Evolutionary conservation across 2,797 vertebrate genomes (phyloP), one percentile per base, ranked within the genome.

Genomic region (Streptopelia turtur): DNA sequence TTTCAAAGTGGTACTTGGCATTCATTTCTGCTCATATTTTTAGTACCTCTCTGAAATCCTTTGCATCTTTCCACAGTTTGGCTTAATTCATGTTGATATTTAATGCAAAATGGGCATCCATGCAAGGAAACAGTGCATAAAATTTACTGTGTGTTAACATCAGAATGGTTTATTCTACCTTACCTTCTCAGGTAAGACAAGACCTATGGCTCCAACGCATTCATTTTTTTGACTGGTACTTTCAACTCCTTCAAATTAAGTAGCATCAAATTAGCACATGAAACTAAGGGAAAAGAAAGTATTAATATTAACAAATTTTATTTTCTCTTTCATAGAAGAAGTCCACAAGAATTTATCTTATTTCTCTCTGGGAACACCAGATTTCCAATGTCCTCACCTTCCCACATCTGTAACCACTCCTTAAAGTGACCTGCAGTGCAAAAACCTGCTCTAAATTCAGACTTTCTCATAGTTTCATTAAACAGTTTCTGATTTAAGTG

Each of bases 321-420:
- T 69, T 61, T 84, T 74, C 5, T 83, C 27, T 70, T 65, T 89
- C 23, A 45, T 33, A 25, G 31, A 83, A 90, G 52, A 75, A 45
- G 28, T 47, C 9, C 17, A 28, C 3, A 10, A 87, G 10, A 83
- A 76, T 56, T 61, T 49, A 27, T 50, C 17, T 17, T 72, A 35
- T 47, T 84, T 80, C 65, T 84, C 45, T 52, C 39, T 4, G 4
- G 43, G 22, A 76, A 68, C 22, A 30, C 28, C n/a, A 45, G 11
- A 43, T 31, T 65, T 89, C 61, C 70, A 49, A 82, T 3, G 3
- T 70, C 33, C 83, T 28, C 57, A 83, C 5, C 5, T 86, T 39
- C 5, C 8, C 0, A 1, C 2, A 37, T 24, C 20, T 64, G 14
- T n/a, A 71, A 64, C 3, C 5, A 9, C 25, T 69, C 1, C 7